These are phyloP conservation scores for Scaptomyza graminum DNA, from an alignment of 1,140 invertebrate genomes.

Conservation along the genomic window DNA sequence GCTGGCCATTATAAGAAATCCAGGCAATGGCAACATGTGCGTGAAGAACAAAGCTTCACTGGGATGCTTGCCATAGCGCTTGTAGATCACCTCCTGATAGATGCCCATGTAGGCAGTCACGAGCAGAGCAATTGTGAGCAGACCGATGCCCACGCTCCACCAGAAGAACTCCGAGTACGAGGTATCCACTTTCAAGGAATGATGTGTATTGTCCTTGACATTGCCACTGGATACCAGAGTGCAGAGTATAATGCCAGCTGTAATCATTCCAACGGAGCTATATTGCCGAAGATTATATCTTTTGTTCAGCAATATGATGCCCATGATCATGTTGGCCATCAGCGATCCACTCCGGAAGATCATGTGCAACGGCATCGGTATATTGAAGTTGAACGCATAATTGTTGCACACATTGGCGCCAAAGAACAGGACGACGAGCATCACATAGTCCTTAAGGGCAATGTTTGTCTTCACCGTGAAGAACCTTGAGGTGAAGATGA, in stretches of 20 bases:
- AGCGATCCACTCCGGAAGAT: slow-evolving; percentile 98
- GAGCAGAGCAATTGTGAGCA: slow-evolving; percentile 95
- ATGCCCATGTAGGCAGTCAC: slow-evolving; percentile 98
- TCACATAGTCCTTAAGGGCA: slow-evolving; percentile 91
- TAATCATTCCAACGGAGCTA: slow-evolving; percentile 96
- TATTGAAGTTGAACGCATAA: slow-evolving; percentile 98
- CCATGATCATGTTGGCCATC: slow-evolving; percentile 98
- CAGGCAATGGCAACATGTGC: slow-evolving; percentile 73
- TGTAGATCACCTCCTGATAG: slow-evolving; percentile 96
- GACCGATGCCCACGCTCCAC: slow-evolving; percentile 92
- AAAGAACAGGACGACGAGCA: slow-evolving; percentile 96
- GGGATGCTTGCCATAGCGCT: slow-evolving; percentile 95
- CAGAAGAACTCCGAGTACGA: slow-evolving; percentile 87
- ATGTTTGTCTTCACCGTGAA: slow-evolving; percentile 90
- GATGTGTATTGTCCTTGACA: slow-evolving; percentile 83
- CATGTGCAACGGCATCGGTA: slow-evolving; percentile 99
- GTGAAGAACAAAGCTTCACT: slow-evolving; percentile 97
- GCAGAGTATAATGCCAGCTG: slow-evolving; percentile 94
- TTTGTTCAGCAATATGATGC: slow-evolving; percentile 95
- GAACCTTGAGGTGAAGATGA: slow-evolving; percentile 94
- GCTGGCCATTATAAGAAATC: slow-evolving; percentile 84
- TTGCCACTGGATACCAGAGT: slow-evolving; percentile 92
- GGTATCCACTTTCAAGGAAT: slow-evolving; percentile 71
- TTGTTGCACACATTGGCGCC: slow-evolving; percentile 97
- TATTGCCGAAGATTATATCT: slow-evolving; percentile 94